Percentiles rank a stretch among this genome's conserved stretches.
phyloP scores from a whole-genome alignment of 2,113 vertebrate genomes.

The Heterotis niloticus region DNA sequence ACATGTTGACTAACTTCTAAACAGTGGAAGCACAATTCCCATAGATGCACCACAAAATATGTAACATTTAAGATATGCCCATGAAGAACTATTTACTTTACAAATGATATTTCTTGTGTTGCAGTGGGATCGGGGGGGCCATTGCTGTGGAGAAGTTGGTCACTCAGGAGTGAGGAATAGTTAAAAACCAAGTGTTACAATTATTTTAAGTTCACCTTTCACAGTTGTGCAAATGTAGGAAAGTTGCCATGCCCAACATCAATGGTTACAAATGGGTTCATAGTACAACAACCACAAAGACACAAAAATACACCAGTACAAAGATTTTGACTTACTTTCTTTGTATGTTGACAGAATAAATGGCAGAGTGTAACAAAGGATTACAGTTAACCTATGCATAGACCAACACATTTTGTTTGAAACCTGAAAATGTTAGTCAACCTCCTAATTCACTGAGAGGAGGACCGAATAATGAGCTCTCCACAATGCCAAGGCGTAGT shows the following conservation, averaged over 20 bases:
- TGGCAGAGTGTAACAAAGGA: conserved; percentile 31
- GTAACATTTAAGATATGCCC: conserved; percentile 49
- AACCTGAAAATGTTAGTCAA: conserved; percentile 47
- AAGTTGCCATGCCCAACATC: conserved; percentile 28
- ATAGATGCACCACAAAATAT: conserved; percentile 60
- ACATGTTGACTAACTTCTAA: conserved; percentile 54
- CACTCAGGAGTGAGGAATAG: background rate
- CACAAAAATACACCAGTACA: conserved; percentile 28
- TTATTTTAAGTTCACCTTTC: conserved; percentile 11
- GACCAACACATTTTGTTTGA: conserved; percentile 40
- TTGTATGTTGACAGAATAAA: conserved; percentile 30
- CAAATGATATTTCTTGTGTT: conserved; percentile 41
- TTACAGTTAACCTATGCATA: conserved; percentile 48
- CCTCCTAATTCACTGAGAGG: conserved; percentile 58
- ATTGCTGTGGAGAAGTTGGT: conserved; percentile 5
- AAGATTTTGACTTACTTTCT: conserved; percentile 29
- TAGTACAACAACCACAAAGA: conserved; percentile 46
- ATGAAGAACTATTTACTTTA: conserved; percentile 49
- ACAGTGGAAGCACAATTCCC: conserved; percentile 55
- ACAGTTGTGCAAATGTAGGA: conserved; percentile 19
- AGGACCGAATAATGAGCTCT: conserved; percentile 19
- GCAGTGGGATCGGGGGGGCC: conserved; percentile 36
- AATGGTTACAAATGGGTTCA: conserved; percentile 31
- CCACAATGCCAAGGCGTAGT: background rate
- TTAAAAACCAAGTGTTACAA: conserved; percentile 15